A percentile compares a stretch with the other conserved stretches of the same genome.
Conservation (phyloP, 2,113 vertebrate genomes). For the Podarcis muralis region DNA sequence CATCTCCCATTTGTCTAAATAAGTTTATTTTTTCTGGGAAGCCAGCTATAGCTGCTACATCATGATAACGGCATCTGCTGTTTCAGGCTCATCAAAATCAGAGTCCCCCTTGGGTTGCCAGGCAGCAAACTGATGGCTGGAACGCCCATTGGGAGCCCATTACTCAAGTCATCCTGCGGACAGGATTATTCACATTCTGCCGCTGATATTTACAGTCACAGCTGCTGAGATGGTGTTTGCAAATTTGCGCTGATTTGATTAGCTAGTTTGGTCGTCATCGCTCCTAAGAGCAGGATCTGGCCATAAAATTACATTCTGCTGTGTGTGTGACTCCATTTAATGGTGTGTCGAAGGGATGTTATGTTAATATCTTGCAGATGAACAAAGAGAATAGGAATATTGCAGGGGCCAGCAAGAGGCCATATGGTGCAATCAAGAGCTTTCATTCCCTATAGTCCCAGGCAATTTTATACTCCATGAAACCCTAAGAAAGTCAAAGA, state of each 20-base stretch:
- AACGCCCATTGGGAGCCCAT: slow-evolving; percentile 74
- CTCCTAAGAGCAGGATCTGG: slow-evolving; percentile 67
- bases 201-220: slow-evolving; percentile 72
- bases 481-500: neutral
- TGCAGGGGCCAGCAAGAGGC: slow-evolving; percentile 43
- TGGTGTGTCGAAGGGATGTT: slow-evolving; percentile 64
- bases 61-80: slow-evolving; percentile 58
- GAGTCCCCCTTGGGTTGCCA: slow-evolving; percentile 61
- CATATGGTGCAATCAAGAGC: slow-evolving; percentile 60
- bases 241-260: slow-evolving; percentile 84
- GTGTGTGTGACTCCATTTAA: slow-evolving; percentile 65
- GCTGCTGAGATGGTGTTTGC: slow-evolving; percentile 77
- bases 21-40: slow-evolving; percentile 9
- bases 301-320: slow-evolving; percentile 74
- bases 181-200: slow-evolving; percentile 67
- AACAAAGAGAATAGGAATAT: slow-evolving; percentile 40
- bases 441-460: slow-evolving; percentile 52
- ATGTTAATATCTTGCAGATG: slow-evolving; percentile 69
- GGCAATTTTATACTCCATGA: slow-evolving; percentile 53
- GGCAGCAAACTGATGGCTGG: slow-evolving; percentile 67
- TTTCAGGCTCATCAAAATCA: slow-evolving; percentile 60
- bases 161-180: slow-evolving; percentile 70
- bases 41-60: slow-evolving; percentile 48
- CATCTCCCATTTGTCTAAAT: slow-evolving; percentile 8
- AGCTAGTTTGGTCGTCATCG: slow-evolving; percentile 75